phyloP scores from a whole-genome alignment of 1,140 invertebrate genomes.

The Bombus huntii region DNA sequence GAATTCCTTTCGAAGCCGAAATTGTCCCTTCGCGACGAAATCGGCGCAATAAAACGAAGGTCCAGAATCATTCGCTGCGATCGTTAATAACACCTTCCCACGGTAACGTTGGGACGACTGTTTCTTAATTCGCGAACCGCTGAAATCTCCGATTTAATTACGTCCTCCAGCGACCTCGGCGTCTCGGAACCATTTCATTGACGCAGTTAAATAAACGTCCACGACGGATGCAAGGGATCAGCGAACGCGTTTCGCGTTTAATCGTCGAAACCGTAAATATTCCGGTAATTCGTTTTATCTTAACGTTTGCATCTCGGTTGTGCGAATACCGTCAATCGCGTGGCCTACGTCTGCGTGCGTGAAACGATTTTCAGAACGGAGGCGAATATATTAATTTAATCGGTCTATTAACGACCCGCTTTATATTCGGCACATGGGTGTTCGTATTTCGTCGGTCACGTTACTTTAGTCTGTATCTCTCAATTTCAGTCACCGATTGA shows the following conservation, averaged over 20 bases:
- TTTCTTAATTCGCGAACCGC: slow-evolving; percentile 14
- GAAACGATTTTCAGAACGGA: slow-evolving; percentile 35
- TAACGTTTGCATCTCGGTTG: slow-evolving; percentile 26
- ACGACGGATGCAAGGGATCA: not conserved
- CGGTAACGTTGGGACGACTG: not conserved
- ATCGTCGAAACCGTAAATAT: slow-evolving; percentile 51
- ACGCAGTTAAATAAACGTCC: slow-evolving; percentile 38
- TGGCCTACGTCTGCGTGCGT: slow-evolving; percentile 2
- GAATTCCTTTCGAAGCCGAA: too few relatives aligned
- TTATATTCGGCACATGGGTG: slow-evolving; percentile 57
- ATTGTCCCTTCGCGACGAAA: not conserved
- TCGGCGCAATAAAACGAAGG: not conserved
- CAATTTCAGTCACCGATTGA: not conserved
- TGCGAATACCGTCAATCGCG: slow-evolving; percentile 7
- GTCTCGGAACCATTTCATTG: slow-evolving; percentile 18
- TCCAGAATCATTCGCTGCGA: not conserved
- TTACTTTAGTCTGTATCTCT: slow-evolving; percentile 12
- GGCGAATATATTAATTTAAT: slow-evolving; percentile 82
- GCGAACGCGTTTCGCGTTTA: slow-evolving; percentile 16
- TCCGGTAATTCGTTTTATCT: slow-evolving; percentile 40
- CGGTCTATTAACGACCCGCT: slow-evolving; percentile 75
- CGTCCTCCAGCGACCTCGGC: not conserved
- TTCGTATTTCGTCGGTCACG: not conserved
- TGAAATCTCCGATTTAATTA: slow-evolving; percentile 33
- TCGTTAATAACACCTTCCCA: slow-evolving; percentile 22